Conservation (phyloP, 2,113 vertebrate species). For the Isichthys henryi region DNA sequence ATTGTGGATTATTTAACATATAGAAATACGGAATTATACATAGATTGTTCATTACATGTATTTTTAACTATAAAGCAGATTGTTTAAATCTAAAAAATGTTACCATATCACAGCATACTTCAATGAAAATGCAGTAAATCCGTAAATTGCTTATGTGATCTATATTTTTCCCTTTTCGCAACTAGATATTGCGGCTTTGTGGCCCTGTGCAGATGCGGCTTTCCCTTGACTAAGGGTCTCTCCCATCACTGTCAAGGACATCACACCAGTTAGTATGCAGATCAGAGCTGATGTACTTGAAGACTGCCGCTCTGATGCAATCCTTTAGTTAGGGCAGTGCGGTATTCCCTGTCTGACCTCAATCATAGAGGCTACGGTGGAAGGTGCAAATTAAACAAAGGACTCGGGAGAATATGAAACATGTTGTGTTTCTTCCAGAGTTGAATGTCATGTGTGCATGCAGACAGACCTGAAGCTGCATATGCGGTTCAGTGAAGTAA, state of each 20-base stretch:
- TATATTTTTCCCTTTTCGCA: background rate
- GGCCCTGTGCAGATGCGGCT: conserved; percentile 54
- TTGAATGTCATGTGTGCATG: background rate
- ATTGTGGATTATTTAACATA: background rate
- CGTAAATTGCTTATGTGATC: background rate
- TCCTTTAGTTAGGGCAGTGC: conserved; percentile 86
- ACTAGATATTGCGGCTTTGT: background rate
- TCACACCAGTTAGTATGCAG: conserved; percentile 89
- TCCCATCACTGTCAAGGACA: conserved; percentile 80
- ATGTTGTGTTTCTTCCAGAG: background rate
- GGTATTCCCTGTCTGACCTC: conserved; percentile 80
- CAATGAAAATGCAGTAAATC: background rate
- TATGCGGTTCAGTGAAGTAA: background rate
- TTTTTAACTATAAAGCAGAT: background rate
- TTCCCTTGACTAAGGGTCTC: conserved; percentile 72
- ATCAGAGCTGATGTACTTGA: conserved; percentile 82
- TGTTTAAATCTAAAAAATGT: background rate
- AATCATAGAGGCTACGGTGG: conserved; percentile 68
- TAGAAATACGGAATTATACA: background rate
- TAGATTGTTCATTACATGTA: background rate
- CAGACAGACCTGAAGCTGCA: background rate
- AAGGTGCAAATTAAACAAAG: conserved; percentile 36
- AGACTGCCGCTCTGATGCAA: conserved; percentile 92
- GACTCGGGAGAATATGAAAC: conserved; percentile 23
- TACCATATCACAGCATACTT: background rate